These are phyloP conservation scores for Calyptommatus sinebrachiatus DNA, from an alignment of 2,113 vertebrate species.

Conservation along the genomic window DNA sequence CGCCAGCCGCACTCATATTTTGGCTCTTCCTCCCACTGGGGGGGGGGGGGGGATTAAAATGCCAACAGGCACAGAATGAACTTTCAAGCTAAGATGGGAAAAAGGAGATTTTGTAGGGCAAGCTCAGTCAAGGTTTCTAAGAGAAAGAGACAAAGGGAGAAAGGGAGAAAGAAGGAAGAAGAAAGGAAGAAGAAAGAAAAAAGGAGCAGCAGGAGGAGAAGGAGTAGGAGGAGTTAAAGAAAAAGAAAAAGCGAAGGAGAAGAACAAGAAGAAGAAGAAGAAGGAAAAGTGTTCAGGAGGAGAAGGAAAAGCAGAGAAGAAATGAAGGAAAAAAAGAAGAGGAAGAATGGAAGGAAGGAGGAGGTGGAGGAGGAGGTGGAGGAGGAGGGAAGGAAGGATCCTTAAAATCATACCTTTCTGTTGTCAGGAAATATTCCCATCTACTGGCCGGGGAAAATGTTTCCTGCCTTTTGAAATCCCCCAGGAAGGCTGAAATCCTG, in stretches of 20 bases:
- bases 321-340: not conserved
- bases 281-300: not conserved
- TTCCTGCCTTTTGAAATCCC: too few relatives aligned
- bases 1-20: not conserved
- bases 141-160: not conserved
- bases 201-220: not conserved
- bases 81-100: constrained; percentile 6
- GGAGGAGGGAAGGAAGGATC: too few relatives aligned
- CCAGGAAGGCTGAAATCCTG: too few relatives aligned
- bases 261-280: too few relatives aligned
- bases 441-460: too few relatives aligned
- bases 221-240: not conserved
- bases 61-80: constrained; percentile 25
- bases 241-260: not conserved
- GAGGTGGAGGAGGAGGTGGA: too few relatives aligned
- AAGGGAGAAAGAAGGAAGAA: too few relatives aligned
- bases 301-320: not conserved
- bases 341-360: too few relatives aligned
- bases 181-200: not conserved
- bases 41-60: constrained; percentile 22
- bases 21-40: constrained; percentile 27
- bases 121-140: not conserved
- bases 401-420: too few relatives aligned
- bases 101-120: constrained; percentile 17
- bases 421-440: too few relatives aligned